Percentiles rank a stretch among this genome's conserved stretches.
Evolutionary conservation across 2,888 invertebrate genomes (phyloP).

Genomic region (Phania funesta): DNA sequence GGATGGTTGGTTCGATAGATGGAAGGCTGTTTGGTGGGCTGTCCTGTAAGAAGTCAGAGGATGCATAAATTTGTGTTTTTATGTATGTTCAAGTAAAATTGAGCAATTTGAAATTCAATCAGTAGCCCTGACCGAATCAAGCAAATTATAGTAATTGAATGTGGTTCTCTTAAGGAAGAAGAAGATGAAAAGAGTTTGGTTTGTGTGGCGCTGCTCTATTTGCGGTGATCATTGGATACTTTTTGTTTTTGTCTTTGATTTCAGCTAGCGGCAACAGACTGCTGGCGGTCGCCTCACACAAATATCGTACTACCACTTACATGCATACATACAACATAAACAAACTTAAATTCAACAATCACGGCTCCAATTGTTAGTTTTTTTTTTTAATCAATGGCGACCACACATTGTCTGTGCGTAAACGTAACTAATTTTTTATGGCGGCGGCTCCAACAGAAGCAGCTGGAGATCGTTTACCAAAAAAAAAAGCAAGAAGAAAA

Average conservation of each 20-base stretch:
- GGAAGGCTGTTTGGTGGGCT: conserved; percentile 27
- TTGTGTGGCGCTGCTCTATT: conserved; percentile 47
- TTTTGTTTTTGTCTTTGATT: conserved; percentile 48
- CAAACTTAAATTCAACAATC: conserved; percentile 51
- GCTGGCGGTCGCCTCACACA: conserved; percentile 65
- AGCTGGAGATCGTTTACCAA: conserved; percentile 63
- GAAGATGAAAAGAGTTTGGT: conserved; percentile 44
- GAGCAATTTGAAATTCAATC: conserved; percentile 81
- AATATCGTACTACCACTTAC: not conserved
- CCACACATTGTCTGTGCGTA: conserved; percentile 62
- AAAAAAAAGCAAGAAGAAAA: not conserved
- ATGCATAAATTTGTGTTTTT: conserved; percentile 62
- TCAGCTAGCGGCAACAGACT: conserved; percentile 64
- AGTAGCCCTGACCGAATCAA: conserved; percentile 76
- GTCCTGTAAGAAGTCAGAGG: conserved; percentile 36
- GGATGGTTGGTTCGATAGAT: conserved; percentile 16
- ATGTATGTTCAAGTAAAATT: conserved; percentile 78
- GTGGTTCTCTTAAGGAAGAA: conserved; percentile 68
- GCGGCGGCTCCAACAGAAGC: conserved; percentile 66
- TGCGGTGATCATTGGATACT: conserved; percentile 56
- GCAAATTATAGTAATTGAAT: conserved; percentile 80
- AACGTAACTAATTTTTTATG: conserved; percentile 60
- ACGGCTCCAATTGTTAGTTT: conserved; percentile 65
- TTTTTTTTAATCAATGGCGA: conserved; percentile 64
- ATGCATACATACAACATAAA: not conserved